Percentiles rank a stretch among this genome's conserved stretches.
phyloP scores from a whole-genome alignment of 2,113 vertebrate species.

The Spermophilus dauricus region DNA sequence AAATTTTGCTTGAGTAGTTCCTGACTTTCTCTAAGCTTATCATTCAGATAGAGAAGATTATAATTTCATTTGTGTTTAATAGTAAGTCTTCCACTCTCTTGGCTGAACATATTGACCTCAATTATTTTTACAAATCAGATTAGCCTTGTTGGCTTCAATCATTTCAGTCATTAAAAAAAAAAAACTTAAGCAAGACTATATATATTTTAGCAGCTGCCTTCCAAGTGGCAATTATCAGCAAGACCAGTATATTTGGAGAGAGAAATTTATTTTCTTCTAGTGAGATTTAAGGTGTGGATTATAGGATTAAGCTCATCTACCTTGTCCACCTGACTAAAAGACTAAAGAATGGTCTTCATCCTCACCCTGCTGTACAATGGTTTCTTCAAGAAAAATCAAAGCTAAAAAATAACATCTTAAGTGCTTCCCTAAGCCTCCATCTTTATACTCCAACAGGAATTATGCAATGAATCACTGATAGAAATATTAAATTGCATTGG shows the following conservation, averaged over 20 bases:
- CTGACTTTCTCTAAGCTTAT: slow-evolving; percentile 76
- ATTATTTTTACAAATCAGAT: slow-evolving; percentile 88
- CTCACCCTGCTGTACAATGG: background rate
- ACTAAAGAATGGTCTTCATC: background rate
- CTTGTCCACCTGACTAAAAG: background rate
- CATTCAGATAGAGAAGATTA: slow-evolving; percentile 75
- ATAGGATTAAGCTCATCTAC: slow-evolving; percentile 65
- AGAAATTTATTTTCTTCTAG: slow-evolving; percentile 59
- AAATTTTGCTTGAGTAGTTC: slow-evolving; percentile 66
- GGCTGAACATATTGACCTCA: slow-evolving; percentile 84
- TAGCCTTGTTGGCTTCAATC: slow-evolving; percentile 86
- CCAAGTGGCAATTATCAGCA: background rate
- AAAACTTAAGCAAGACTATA: slow-evolving; percentile 66
- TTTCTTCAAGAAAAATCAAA: background rate
- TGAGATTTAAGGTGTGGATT: slow-evolving; percentile 79
- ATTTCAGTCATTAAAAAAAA: slow-evolving; percentile 83
- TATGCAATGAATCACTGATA: background rate
- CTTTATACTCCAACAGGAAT: background rate
- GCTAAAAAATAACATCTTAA: slow-evolving; percentile 3
- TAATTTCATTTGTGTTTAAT: slow-evolving; percentile 82
- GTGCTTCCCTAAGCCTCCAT: background rate
- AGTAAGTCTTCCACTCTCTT: slow-evolving; percentile 70
- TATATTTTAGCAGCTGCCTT: slow-evolving; percentile 69
- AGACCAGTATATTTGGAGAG: slow-evolving; percentile 61
- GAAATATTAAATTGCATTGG: background rate